phyloP scores from a whole-genome alignment of 92 coral and sea anemone species.

The Ricordea florida region DNA sequence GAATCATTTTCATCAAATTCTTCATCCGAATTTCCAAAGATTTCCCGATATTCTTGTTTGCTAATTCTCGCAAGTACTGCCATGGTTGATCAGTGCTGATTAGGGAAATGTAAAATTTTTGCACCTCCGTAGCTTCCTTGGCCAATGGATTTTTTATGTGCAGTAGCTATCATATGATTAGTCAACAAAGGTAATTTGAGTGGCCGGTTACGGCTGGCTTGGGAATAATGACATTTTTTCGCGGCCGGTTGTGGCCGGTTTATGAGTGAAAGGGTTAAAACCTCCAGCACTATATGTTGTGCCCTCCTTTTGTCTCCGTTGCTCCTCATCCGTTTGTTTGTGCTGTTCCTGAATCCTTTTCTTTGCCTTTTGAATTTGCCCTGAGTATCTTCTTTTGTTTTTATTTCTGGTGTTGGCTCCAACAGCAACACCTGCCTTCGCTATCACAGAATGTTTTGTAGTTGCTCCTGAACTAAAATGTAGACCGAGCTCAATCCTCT shows the following conservation, averaged over 20 bases:
- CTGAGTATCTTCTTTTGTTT: conserved; percentile 33
- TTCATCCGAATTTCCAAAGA: too few species aligned
- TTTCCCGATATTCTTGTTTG: too few species aligned
- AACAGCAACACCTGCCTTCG: conserved; percentile 28
- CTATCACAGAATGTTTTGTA: conserved; percentile 19
- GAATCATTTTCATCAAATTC: too few species aligned
- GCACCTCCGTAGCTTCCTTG: not conserved
- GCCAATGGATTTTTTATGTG: too few species aligned
- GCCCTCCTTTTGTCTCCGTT: too few species aligned
- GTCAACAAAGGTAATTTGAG: not conserved
- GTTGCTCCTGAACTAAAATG: conserved; percentile 37
- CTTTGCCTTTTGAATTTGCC: conserved; percentile 7
- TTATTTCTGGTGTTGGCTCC: conserved; percentile 9
- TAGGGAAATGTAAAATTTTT: too few species aligned
- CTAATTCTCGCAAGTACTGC: not conserved
- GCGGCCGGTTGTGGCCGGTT: too few species aligned
- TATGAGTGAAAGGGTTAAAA: too few species aligned
- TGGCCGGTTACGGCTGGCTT: not conserved
- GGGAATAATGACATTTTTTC: too few species aligned
- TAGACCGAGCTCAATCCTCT: conserved; percentile 12
- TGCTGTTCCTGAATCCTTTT: conserved; percentile 17
- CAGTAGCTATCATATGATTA: not conserved
- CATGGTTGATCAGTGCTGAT: not conserved
- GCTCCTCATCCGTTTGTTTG: too few species aligned
- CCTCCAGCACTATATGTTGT: too few species aligned